These are phyloP conservation scores for Lasaia peninsularis DNA, from an alignment of 1,140 invertebrate species.

Conservation along the genomic window DNA sequence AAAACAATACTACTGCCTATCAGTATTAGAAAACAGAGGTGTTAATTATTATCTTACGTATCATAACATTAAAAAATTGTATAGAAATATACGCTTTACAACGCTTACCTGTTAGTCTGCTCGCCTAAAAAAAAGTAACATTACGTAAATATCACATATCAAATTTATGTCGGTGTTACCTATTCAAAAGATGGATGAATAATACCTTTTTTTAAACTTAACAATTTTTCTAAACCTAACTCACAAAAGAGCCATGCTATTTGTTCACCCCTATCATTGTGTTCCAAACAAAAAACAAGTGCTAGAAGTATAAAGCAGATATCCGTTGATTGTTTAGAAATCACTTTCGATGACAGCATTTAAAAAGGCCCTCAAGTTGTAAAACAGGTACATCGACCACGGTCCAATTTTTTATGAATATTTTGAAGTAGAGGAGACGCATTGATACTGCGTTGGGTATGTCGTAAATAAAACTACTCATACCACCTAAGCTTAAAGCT, in stretches of 20 bases:
- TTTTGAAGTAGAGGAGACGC: neutral
- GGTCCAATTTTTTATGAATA: neutral
- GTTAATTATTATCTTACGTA: too few species aligned
- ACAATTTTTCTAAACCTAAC: neutral
- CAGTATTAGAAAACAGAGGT: too few species aligned
- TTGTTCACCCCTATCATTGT: neutral
- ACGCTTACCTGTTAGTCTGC: too few species aligned
- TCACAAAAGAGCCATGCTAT: neutral
- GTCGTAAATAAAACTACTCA: neutral
- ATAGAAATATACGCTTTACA: too few species aligned
- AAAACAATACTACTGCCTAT: too few species aligned
- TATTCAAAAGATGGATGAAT: too few species aligned
- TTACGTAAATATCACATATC: too few species aligned
- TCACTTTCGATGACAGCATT: conserved; percentile 7
- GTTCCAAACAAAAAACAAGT: conserved; percentile 1
- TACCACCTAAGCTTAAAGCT: too few species aligned
- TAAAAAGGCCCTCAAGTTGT: neutral
- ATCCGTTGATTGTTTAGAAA: conserved; percentile 1
- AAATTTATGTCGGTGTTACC: too few species aligned
- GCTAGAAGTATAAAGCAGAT: neutral
- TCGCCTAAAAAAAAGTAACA: too few species aligned
- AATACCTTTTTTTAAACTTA: neutral
- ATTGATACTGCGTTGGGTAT: neutral
- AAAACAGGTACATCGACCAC: neutral
- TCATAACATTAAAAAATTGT: too few species aligned